Base-by-base conservation (phyloP, 2,888 invertebrate genomes). In the Hypolimnas misippus region DNA sequence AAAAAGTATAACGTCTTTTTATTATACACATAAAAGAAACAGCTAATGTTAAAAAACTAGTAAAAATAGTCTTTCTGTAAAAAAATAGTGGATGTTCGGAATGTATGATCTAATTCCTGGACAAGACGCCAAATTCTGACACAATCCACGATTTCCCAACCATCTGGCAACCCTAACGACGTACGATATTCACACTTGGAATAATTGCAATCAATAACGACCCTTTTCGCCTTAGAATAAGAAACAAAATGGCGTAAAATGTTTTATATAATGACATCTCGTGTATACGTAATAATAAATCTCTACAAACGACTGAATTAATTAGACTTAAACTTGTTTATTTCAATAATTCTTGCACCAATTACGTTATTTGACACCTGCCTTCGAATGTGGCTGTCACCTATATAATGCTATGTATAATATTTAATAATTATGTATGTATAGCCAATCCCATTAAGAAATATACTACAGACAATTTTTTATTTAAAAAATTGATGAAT, bases 211-310 rank as follows among this genome's bases (percentile, higher is more conserved):
- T 14, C 10, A 29, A 16, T 12, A 14, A 42, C 35, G 5, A 8
- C 40, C 14, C 40, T 25, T 54, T 10, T 8, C 25, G 5, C 29
- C 8, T 25, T 1, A 8, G 0, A 4, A 53, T 57, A 62, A 14
- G 29, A 46, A 21, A 42, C 29, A 62, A 31, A 57, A 53, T 57
- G 14, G 16, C n/a, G 31, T 38, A 35, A 7, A 17, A 31, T 6
- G 3, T 2, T 35, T 49, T 21, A n/a, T 17, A 33, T 1, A 58
- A 49, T 35, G 12, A 16, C 42, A 49, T 17, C 19, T 46, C 25
- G 31, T 58, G 40, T 35, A n/a, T n/a, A n/a, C n/a, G 42, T 46
- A 40, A 59, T 64, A 64, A 57, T 68, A 64, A 68, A 66, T 63
- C 61, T 58, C 60, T 55, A 53, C 60, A 62, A 66, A 57, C 49